Evolutionary conservation across 1,140 invertebrate genomes (phyloP).

Genomic region (Drosophila orena): DNA sequence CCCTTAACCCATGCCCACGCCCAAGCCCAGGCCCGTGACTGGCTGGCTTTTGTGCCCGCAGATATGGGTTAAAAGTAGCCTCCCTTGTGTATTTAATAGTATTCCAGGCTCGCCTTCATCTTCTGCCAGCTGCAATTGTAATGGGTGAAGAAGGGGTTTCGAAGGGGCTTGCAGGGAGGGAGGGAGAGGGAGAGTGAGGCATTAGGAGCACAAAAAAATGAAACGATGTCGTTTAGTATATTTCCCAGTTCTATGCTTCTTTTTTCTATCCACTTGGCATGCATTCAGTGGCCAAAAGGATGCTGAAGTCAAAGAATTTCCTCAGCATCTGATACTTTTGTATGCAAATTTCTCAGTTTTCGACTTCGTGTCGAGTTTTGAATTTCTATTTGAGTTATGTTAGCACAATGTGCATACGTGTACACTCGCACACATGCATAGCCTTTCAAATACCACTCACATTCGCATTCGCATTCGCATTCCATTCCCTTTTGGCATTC

Average conservation of each 20-base stretch:
- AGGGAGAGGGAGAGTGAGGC: background rate
- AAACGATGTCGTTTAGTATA: constrained; percentile 20
- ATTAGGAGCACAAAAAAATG: constrained; percentile 22
- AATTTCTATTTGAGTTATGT: constrained; percentile 39
- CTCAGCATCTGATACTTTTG: constrained; percentile 41
- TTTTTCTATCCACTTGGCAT: constrained; percentile 17
- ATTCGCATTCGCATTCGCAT: constrained; percentile 21
- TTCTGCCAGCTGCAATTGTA: constrained; percentile 44
- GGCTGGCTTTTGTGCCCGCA: constrained; percentile 73
- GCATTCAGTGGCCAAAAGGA: constrained; percentile 29
- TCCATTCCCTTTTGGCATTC: constrained; percentile 3
- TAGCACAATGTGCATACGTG: background rate
- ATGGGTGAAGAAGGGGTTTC: constrained; percentile 1
- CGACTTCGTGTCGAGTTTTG: constrained; percentile 23
- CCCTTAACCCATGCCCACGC: constrained; percentile 25
- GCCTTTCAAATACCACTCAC: constrained; percentile 21
- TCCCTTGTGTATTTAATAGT: constrained; percentile 81
- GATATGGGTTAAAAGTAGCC: constrained; percentile 82
- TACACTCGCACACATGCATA: background rate
- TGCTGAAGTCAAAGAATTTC: constrained; percentile 37
- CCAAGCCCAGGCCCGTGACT: constrained; percentile 9
- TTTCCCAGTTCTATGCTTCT: background rate
- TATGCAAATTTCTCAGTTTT: constrained; percentile 48
- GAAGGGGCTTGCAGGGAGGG: too few relatives aligned
- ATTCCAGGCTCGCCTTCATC: constrained; percentile 48